Base-by-base conservation (phyloP, 2,888 invertebrate genomes). In the Drosophila infuscata region DNA sequence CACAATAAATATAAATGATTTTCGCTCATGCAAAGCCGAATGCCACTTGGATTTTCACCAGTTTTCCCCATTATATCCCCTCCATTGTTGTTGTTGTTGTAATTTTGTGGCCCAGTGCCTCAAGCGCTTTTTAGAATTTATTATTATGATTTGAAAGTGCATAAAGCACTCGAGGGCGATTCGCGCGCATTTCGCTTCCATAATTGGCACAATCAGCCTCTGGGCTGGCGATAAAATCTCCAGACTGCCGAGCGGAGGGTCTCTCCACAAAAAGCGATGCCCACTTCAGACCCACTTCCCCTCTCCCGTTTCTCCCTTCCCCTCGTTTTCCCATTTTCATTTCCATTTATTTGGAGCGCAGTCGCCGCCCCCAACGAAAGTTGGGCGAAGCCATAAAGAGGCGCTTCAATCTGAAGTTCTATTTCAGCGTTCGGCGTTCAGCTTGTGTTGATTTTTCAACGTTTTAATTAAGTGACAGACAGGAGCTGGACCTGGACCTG, bases 111-210 rank as follows among this genome's bases (percentile, higher is more conserved):
- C 51, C 65, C 72, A 79, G 70, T 71, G 78, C 88, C 61, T 70
- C 71, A 49, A 72, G 82, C 79, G 77, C 82, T 74, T 84, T 46
- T 84, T 79, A 63, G 81, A 75, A 87, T 83, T 87, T 90, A 87
- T 85, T 90, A 87, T 87, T 86, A 85, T 86, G 90, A 90, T 87
- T 87, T 88, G 89, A 90, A 83, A 87, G 90, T 88, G 90, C 89
- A 86, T 81, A 87, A 89, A 90, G 76, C 89, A 86, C 90, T 90
- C 61, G 90, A 81, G 89, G 83, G 89, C 77, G 77, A 83, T 79
- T 86, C 76, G 83, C 79, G 90, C 87, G 86, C 89, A 88, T 83
- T 87, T 86, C 79, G 81, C 69, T 76, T 46, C 75, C 77, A 86
- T 87, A 87, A 87, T 87, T 87, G 87, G 87, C 90, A 88, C 90